Percentiles rank a stretch among this genome's conserved stretches.
Evolutionary conservation across 2,888 invertebrate species (phyloP).

Genomic region (Caenorhabditis sp.): DNA sequence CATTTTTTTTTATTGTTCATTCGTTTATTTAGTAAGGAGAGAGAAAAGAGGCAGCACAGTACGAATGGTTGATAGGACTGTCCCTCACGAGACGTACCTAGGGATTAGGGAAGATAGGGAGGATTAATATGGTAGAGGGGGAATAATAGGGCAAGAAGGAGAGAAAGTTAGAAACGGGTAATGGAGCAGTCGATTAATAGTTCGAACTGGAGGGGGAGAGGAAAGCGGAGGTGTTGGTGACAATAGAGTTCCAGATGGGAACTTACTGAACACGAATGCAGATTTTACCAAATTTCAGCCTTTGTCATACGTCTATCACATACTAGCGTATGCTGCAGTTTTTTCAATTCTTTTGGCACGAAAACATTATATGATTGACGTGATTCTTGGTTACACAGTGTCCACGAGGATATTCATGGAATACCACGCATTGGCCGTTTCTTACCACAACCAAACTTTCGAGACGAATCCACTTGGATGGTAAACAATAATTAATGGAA

Average conservation of each 20-base stretch:
- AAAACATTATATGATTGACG: conserved; percentile 77
- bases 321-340: conserved; percentile 69
- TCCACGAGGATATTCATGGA: conserved; percentile 75
- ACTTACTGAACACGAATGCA: too few relatives aligned
- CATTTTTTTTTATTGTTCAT: conserved; percentile 7
- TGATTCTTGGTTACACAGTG: conserved; percentile 74
- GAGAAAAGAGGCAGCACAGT: too few relatives aligned
- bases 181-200: too few relatives aligned
- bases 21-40: too few relatives aligned
- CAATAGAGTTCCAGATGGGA: too few relatives aligned
- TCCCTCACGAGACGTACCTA: too few relatives aligned
- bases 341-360: conserved; percentile 73
- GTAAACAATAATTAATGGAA: too few relatives aligned
- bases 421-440: conserved; percentile 70
- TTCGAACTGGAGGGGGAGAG: too few relatives aligned
- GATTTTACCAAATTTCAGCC: conserved; percentile 25
- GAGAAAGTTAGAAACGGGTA: too few relatives aligned
- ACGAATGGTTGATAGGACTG: too few relatives aligned
- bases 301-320: conserved; percentile 67
- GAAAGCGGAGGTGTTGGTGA: too few relatives aligned
- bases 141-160: not conserved
- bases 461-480: conserved; percentile 69
- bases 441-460: conserved; percentile 71
- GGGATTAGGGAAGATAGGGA: too few relatives aligned
- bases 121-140: not conserved